Evolutionary conservation across 2,797 vertebrate genomes (phyloP).

Genomic region (Tenualosa ilisha): DNA sequence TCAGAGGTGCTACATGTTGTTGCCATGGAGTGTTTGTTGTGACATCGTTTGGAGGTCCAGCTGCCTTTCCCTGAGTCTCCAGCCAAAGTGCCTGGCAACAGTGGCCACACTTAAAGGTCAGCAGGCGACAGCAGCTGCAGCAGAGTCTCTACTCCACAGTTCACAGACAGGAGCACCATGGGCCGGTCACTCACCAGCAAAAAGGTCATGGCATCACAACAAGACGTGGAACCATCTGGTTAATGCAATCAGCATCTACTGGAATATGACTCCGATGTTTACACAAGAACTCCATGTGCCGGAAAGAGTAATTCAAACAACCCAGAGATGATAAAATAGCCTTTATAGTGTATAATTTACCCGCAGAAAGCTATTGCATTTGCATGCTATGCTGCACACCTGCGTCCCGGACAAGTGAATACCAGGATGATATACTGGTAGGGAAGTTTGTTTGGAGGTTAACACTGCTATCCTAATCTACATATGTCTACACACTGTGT

Average conservation of each 20-base stretch:
- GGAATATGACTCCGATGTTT: not conserved
- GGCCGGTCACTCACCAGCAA: not conserved
- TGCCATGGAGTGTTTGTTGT: slow-evolving; percentile 22
- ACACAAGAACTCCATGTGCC: not conserved
- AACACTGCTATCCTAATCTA: not conserved
- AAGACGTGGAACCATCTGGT: not conserved
- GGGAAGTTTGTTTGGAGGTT: not conserved
- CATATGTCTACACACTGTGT: not conserved
- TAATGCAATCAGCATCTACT: slow-evolving; percentile 6
- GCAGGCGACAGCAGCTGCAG: not conserved
- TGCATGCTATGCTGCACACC: not conserved
- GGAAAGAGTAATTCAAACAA: not conserved
- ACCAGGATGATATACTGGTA: not conserved
- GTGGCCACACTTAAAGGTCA: slow-evolving; percentile 16
- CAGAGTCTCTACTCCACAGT: not conserved
- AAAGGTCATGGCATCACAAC: not conserved
- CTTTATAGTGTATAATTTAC: not conserved
- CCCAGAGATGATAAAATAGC: not conserved
- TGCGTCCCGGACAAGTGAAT: not conserved
- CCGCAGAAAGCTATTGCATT: not conserved
- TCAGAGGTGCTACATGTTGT: not conserved
- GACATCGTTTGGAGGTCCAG: slow-evolving; percentile 7
- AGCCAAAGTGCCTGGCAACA: slow-evolving; percentile 5
- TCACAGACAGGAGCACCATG: not conserved
- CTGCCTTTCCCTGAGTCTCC: not conserved